Evolutionary conservation across 2,888 invertebrate genomes (phyloP), one percentile per base, ranked within the genome.

Genomic region (Monochamus alternatus): DNA sequence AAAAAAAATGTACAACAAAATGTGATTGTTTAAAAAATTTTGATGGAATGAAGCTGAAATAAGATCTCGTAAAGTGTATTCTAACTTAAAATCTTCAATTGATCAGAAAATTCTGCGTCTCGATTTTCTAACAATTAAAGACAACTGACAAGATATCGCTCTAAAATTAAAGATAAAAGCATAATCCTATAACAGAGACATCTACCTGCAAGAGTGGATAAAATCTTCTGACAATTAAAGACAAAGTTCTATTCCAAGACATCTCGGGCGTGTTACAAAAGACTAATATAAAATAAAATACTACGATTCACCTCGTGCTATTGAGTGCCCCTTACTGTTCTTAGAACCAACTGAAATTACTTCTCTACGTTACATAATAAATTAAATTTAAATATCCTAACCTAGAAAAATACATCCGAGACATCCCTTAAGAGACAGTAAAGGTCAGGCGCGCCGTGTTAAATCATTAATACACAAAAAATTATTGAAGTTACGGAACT

Each of bases 11-110:
- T 71, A 78, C 75, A 80, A 81, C 75, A 80, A 78, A 79, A 78
- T 65, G 63, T 75, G 47, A 62, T 66, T 43, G 71, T 74, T 77
- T 78, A 78, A 79, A 14, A 44, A 66, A 75, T 76, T 75, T 77
- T 76, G 78, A 77, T 82, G 82, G 82, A 82, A 82, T 82, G 82
- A 82, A 80, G 81, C 82, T 73, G 73, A 76, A 75, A 60, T 60
- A 69, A 75, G 76, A 74, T 55, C 59, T 55, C 55, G n/a, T 14
- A 55, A 55, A 55, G 14, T 55, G 22, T 10, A n/a, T 10, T 5
- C 14, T 55, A 55, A 55, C 22, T 7, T 55, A 38, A 38, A 38
- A 38, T 38, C 38, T 38, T 38, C 38, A 38, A 38, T 38, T 38
- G 4, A 4, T 7, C 38, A 38, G 38, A 38, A 38, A 38, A 38